Base-by-base conservation (phyloP, 1,140 invertebrate genomes). In the Ylistrum balloti region DNA sequence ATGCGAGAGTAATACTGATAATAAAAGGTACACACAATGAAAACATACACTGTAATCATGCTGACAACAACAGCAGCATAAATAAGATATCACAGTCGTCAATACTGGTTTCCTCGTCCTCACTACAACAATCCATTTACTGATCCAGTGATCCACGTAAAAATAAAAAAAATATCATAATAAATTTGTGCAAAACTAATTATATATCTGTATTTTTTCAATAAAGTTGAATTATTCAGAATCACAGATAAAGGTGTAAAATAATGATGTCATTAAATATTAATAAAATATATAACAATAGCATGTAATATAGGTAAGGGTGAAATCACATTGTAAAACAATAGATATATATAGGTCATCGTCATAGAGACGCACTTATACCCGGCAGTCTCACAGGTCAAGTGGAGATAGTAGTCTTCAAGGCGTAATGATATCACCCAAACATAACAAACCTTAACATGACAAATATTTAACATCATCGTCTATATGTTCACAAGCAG, bases 11-110 rank as follows among this genome's bases (percentile, higher is more conserved):
- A 74, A 74, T 74, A 74, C 56, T 74, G 56, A 74, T 74, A n/a
- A n/a, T n/a, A 74, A 74, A 74, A 74, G 56, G 17, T 74, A 74
- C 56, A 74, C 56, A 74, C 56, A 74, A 74, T 74, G 56, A 74
- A 74, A 48, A 48, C 5, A n/a, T n/a, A n/a, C n/a, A n/a, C 35
- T 7, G 56, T 28, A 74, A 74, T 28, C n/a, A 74, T 74, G 56
- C 9, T 74, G 17, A 74, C 35, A 38, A 38, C 5, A 38, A 38
- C 35, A 74, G 20, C 15, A 48, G 22, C 86, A 38, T 11, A 22
- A 1, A 86, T 33, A 33, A 5, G 17, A 86, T 86, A 86, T 86
- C 86, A 86, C 33, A 33, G 33, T 7, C 56, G 5, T 28, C 28
- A n/a, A 17, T 74, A n/a, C 13, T 38, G 13, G 5, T 74, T 17